Base-by-base conservation (phyloP, 2,888 invertebrate genomes). In the Papilio gigon region DNA sequence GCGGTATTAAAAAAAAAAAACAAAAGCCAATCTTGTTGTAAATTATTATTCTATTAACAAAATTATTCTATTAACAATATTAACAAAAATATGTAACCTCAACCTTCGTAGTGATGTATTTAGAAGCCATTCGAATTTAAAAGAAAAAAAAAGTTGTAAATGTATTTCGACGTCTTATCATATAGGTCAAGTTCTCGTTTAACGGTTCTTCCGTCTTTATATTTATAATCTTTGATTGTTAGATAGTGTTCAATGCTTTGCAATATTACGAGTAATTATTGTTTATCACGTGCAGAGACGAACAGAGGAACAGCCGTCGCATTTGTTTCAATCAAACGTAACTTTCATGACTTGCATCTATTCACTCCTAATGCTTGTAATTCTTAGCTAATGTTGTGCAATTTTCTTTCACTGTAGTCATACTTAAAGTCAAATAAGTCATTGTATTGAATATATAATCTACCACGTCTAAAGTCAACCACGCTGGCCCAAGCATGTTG, bases 321-420 rank as follows among this genome's bases (percentile, higher is more conserved):
- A 27, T 20, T 40, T 17, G 8, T n/a, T 42, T 53, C 50, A 40
- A 60, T 37, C 6, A n/a, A 42, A 12, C 40, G 17, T 12, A n/a
- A 42, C 47, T 35, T 30, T 42, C 27, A 67, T 67, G 63, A 67
- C 68, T 68, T 68, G 68, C 68, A 63, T 56, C 58, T 35, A 47
- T 40, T 27, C n/a, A 33, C 35, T 17, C 27, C 40, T 61, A 53
- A 37, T 58, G 35, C 33, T 63, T 35, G 67, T 25, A 61, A 67
- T 56, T 59, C 11, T 50, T n/a, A 22, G 5, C 61, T 42, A 65
- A 66, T 62, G 25, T 67, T 62, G 56, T 62, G 67, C 67, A 67
- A 67, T 62, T 30, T 14, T 5, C 9, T 56, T 56, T 56, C 2
- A n/a, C 27, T 27, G n/a, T 30, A 30, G 3, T 8, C n/a, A n/a